phyloP scores from a whole-genome alignment of 1,140 invertebrate species.

The Drosophila sp. region DNA sequence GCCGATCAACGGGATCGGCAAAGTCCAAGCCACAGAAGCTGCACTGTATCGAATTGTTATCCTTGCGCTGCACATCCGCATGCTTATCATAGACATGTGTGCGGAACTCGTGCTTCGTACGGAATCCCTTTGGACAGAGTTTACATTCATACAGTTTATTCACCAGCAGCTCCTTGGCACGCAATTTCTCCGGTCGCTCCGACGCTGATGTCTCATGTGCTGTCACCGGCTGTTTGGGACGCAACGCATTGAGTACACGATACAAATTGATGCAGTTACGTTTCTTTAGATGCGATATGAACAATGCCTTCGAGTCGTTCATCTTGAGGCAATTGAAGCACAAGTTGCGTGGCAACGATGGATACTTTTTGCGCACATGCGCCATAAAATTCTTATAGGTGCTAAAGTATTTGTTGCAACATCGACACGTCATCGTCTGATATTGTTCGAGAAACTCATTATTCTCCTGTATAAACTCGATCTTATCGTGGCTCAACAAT shows the following conservation, averaged over 20 bases:
- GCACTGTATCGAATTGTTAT: conserved; percentile 74
- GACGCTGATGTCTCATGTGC: conserved; percentile 22
- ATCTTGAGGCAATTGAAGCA: conserved; percentile 84
- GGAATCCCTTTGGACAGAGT: conserved; percentile 79
- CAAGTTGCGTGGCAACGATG: conserved; percentile 74
- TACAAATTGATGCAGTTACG: conserved; percentile 84
- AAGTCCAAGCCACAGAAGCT: conserved; percentile 81
- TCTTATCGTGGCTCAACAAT: conserved; percentile 73
- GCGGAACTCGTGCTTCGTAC: conserved; percentile 83
- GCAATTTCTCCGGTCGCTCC: conserved; percentile 69
- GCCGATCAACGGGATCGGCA: conserved; percentile 78
- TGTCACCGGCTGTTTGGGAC: conserved; percentile 53
- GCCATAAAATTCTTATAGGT: conserved; percentile 84
- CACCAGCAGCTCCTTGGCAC: conserved; percentile 80
- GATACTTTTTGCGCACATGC: conserved; percentile 84
- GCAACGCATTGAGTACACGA: conserved; percentile 64
- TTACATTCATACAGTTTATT: conserved; percentile 84
- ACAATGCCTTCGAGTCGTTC: conserved; percentile 83
- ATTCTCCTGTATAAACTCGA: conserved; percentile 81
- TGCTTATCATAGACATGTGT: conserved; percentile 83
- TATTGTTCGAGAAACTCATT: conserved; percentile 82
- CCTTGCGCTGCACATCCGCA: conserved; percentile 80
- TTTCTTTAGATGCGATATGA: conserved; percentile 83
- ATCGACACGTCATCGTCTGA: conserved; percentile 83
- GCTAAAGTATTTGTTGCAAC: conserved; percentile 76